Percentiles rank a stretch among this genome's conserved stretches.
Conservation (phyloP, 2,797 vertebrate species). For the Lemur catta region DNA sequence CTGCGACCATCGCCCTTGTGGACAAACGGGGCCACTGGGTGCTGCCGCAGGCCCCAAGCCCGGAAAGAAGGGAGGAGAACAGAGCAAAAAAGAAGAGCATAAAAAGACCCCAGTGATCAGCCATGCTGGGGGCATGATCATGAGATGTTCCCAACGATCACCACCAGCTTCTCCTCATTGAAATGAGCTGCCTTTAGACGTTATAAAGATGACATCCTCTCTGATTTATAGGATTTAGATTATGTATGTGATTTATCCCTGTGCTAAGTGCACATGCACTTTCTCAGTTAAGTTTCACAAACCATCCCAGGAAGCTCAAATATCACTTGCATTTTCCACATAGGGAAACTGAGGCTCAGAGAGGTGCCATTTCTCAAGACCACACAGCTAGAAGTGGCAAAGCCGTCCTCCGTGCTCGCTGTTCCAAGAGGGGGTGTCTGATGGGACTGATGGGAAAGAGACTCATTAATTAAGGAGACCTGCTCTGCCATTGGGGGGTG, state of each 20-base stretch:
- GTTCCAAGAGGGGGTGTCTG: not conserved
- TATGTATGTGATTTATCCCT: not conserved
- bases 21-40: not conserved
- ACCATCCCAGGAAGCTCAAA: not conserved
- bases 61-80: not conserved
- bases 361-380: not conserved
- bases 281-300: not conserved
- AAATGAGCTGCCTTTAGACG: not conserved
- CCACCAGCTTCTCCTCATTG: not conserved
- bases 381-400: not conserved
- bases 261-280: accelerated
- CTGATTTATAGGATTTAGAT: not conserved
- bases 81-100: not conserved
- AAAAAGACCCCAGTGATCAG: not conserved
- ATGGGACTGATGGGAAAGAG: not conserved
- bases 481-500: accelerated
- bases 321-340: not conserved
- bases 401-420: not conserved
- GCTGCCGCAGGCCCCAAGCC: not conserved
- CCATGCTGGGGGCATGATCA: accelerated
- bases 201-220: not conserved
- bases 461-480: not conserved
- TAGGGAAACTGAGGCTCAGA: not conserved
- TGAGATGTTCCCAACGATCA: not conserved
- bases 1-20: not conserved